Evolutionary conservation across 2,888 invertebrate genomes (phyloP), one percentile per base, ranked within the genome.

Genomic region (Taenaris catops): DNA sequence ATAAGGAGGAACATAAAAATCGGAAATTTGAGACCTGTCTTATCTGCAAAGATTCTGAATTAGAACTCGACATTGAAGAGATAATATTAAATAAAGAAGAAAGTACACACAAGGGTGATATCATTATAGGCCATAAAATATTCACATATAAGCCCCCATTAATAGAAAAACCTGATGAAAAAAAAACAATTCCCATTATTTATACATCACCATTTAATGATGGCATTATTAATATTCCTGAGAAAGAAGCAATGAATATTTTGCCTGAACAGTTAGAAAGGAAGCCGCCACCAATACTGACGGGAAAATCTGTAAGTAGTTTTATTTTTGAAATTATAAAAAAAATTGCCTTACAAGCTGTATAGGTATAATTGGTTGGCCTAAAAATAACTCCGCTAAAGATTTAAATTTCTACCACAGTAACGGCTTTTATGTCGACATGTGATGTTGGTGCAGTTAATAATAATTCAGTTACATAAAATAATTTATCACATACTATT

Each of bases 71-170:
- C 6, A 16, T 53, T 21, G 60, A 61, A 25, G 51, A 53, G 25
- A 27, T 49, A 25, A 17, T 51, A 40, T 18, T 33, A n/a, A 40
- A 39, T 34, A 50, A 47, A 39, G 28, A 11, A 21, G 35, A 39
- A 38, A 8, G 19, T 2, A 34, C 46, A 5, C 38, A 50, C 38
- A 23, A 38, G 5, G 34, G 25, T 25, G 61, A 71, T 18, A 58
- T 73, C 20, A 65, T 78, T 34, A 57, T 68, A 25, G 73, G 76
- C 1, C 44, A 60, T 37, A 63, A 66, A 41, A 59, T 76, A 31
- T 51, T 48, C 4, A 68, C 63, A 46, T 48, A 51, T 32, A 69
- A 56, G 48, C 38, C 41, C 8, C 47, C 49, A 2, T 31, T 33
- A 4, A 8, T 17, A 14, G 41, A 53, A 17, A 53, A 51, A 38